Conservation (phyloP, 1,140 invertebrate species). For the Lepidurus packardi region DNA sequence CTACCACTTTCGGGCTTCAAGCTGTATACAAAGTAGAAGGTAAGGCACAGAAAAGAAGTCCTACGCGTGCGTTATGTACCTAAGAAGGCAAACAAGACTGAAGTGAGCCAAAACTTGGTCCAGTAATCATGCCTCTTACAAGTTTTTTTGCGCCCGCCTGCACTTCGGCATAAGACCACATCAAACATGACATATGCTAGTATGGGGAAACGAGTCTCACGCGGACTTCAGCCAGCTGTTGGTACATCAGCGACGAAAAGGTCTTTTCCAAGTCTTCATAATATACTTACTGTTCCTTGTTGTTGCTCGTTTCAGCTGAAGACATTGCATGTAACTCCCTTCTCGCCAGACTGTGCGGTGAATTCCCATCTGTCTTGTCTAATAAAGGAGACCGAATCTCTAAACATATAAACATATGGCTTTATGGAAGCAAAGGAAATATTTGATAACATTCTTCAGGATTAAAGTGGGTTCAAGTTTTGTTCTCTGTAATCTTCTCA, state of each 20-base stretch:
- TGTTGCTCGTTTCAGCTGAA: neutral
- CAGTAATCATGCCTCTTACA: too few species aligned
- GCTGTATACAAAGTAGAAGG: too few species aligned
- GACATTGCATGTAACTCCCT: neutral
- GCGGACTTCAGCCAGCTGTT: neutral
- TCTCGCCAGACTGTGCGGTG: neutral
- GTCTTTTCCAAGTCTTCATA: neutral
- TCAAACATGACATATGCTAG: neutral
- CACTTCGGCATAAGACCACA: neutral
- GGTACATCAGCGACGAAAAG: neutral
- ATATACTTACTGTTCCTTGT: neutral
- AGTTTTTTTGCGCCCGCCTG: too few species aligned
- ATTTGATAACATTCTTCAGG: too few species aligned
- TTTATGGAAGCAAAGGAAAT: neutral
- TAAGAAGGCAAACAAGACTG: too few species aligned
- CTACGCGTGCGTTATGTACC: too few species aligned
- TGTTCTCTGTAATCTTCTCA: too few species aligned
- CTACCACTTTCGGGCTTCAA: too few species aligned
- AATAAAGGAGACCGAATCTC: neutral
- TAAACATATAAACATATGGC: neutral
- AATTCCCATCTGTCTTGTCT: neutral
- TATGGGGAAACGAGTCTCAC: neutral
- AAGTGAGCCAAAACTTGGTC: too few species aligned
- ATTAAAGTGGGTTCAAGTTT: too few species aligned
- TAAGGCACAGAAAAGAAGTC: too few species aligned